Conservation (phyloP, 1,140 invertebrate species). For the Apolygus lucorum region DNA sequence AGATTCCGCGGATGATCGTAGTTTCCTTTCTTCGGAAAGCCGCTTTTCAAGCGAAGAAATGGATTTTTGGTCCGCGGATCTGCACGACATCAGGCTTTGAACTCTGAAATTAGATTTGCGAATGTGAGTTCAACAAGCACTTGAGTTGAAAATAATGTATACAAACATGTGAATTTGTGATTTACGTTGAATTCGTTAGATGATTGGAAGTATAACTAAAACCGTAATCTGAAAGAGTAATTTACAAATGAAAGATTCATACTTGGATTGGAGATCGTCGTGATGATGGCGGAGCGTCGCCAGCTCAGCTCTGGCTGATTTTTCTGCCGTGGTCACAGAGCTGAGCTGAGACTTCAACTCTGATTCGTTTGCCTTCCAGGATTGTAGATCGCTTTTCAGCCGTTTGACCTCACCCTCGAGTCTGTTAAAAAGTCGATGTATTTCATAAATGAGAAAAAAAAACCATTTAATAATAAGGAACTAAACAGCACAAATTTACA, state of each 20-base stretch:
- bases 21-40: conserved; percentile 73
- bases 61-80: conserved; percentile 69
- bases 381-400: conserved; percentile 67
- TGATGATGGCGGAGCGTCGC: conserved; percentile 71
- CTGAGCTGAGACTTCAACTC: conserved; percentile 73
- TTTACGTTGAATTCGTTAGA: too few species aligned
- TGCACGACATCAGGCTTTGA: conserved; percentile 57
- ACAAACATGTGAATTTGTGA: too few species aligned
- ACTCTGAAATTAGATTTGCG: conserved; percentile 49
- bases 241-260: too few species aligned
- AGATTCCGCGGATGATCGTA: conserved; percentile 60
- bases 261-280: conserved; percentile 38
- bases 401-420: conserved; percentile 62
- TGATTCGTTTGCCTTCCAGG: conserved; percentile 68
- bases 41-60: conserved; percentile 57
- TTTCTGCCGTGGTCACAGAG: conserved; percentile 54
- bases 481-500: too few species aligned
- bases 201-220: too few species aligned
- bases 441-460: conserved; percentile 19
- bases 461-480: too few species aligned
- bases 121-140: too few species aligned
- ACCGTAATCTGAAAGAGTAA: too few species aligned
- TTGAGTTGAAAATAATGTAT: too few species aligned
- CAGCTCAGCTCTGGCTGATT: conserved; percentile 62
- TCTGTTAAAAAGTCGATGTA: too few species aligned